phyloP scores from a whole-genome alignment of 2,888 invertebrate genomes.

The Camptogramma bilineatum region DNA sequence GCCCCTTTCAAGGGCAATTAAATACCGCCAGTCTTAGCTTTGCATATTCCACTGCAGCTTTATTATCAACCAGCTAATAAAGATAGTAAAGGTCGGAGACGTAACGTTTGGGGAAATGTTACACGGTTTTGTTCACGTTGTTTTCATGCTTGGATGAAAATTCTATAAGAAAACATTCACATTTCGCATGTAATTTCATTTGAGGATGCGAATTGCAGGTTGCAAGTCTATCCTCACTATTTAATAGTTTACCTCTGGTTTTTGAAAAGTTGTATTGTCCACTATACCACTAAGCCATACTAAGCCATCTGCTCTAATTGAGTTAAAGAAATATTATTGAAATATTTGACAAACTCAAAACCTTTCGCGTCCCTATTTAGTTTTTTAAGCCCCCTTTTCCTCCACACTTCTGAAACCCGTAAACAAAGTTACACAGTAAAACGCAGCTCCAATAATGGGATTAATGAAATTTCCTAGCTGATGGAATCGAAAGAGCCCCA shows the following conservation, averaged over 20 bases:
- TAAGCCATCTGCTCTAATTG: too few species aligned
- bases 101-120: constrained; percentile 49
- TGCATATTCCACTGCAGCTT: constrained; percentile 77
- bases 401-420: constrained; percentile 28
- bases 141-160: constrained; percentile 14
- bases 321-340: too few species aligned
- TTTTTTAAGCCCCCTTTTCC: constrained; percentile 7
- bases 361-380: not conserved
- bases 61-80: constrained; percentile 75
- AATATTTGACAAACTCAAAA: too few species aligned
- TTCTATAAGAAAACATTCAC: constrained; percentile 1
- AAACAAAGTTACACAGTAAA: constrained; percentile 41
- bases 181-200: not conserved
- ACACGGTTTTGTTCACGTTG: constrained; percentile 13
- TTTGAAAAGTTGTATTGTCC: too few species aligned
- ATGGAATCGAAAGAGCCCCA: constrained; percentile 73
- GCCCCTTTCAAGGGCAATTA: constrained; percentile 86
- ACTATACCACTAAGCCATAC: too few species aligned
- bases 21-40: constrained; percentile 83
- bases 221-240: not conserved
- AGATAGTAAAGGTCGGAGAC: constrained; percentile 74
- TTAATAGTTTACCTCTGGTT: not conserved
- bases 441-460: constrained; percentile 68
- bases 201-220: not conserved
- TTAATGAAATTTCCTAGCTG: constrained; percentile 79